phyloP scores from a whole-genome alignment of 2,888 invertebrate species.

The Mimachlamys varia region DNA sequence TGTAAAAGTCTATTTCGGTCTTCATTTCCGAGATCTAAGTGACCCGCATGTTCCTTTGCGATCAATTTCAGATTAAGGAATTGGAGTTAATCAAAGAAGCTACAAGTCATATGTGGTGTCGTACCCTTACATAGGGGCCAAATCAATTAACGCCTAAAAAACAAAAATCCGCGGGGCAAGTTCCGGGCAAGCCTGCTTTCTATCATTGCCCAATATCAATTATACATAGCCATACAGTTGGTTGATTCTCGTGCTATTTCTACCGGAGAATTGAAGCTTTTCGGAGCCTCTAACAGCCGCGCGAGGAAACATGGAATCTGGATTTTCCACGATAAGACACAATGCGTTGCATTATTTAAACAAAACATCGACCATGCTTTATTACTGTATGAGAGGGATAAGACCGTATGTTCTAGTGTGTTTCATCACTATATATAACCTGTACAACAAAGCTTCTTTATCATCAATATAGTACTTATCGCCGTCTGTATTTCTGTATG shows the following conservation, averaged over 20 bases:
- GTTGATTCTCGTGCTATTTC: not conserved
- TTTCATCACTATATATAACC: not conserved
- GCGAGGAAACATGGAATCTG: not conserved
- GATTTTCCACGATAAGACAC: not conserved
- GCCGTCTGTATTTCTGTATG: not conserved
- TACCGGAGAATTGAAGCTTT: not conserved
- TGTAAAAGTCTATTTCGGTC: constrained; percentile 12
- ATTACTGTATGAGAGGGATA: not conserved
- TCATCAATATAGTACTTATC: not conserved
- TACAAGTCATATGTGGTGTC: constrained; percentile 12
- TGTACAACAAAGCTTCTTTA: not conserved
- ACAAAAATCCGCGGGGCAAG: not conserved
- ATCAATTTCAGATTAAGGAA: constrained; percentile 34
- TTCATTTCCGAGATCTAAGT: constrained; percentile 4
- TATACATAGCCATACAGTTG: not conserved
- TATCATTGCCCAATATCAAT: not conserved
- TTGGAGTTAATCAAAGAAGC: not conserved
- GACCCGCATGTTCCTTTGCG: constrained; percentile 9
- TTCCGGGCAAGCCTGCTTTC: not conserved
- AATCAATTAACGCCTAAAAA: constrained; percentile 1
- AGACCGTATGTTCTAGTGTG: not conserved
- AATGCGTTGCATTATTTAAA: constrained; percentile 8
- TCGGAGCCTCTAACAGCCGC: not conserved
- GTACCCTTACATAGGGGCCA: constrained; percentile 23
- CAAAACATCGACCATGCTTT: not conserved